phyloP scores from a whole-genome alignment of 2,113 vertebrate genomes.

The Rousettus leschenaultii region DNA sequence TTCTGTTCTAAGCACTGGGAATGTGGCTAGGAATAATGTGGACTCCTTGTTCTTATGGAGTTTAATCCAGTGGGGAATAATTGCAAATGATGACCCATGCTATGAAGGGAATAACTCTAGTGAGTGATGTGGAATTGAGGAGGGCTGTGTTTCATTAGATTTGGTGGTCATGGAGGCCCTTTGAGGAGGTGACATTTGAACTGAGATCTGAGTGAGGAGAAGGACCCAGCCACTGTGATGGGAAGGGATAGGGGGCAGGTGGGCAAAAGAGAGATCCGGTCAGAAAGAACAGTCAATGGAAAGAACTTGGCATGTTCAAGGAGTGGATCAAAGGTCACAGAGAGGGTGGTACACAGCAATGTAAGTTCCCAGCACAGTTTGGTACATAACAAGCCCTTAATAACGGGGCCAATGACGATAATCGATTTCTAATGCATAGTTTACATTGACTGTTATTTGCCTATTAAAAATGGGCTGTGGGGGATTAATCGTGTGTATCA shows the following conservation, averaged over 20 bases:
- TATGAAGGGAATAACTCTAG: neutral
- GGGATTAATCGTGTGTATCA: neutral
- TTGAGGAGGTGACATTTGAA: neutral
- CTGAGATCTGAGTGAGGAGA: neutral
- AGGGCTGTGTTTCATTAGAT: neutral
- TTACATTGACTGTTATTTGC: neutral
- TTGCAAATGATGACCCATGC: neutral
- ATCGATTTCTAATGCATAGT: neutral
- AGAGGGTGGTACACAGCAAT: too few relatives aligned
- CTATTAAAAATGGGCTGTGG: neutral
- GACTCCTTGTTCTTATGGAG: neutral
- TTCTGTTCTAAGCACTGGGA: neutral
- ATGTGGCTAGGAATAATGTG: neutral
- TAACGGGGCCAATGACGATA: neutral
- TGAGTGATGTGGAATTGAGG: neutral
- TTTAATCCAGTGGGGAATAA: neutral
- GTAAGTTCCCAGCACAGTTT: neutral
- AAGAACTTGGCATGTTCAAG: neutral
- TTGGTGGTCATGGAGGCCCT: neutral
- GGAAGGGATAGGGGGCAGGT: rapidly evolving
- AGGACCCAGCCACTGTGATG: neutral
- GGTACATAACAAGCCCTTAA: neutral
- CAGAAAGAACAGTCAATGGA: neutral
- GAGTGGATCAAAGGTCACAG: neutral
- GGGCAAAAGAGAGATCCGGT: neutral